These are phyloP conservation scores for Thunnus albacares DNA, from an alignment of 2,797 vertebrate species.

Conservation along the genomic window DNA sequence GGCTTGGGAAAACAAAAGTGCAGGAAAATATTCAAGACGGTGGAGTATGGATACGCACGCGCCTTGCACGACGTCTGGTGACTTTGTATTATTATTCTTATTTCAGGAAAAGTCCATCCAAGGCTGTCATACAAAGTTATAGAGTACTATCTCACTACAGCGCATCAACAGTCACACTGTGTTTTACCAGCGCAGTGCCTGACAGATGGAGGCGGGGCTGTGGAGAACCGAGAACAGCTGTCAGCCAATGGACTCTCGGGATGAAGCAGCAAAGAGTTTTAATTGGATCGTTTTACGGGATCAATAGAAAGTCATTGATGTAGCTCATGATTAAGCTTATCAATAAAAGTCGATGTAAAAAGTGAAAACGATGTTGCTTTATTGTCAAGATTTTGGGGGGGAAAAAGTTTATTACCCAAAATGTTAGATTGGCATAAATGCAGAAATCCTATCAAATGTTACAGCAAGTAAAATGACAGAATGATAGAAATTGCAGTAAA, in stretches of 20 bases:
- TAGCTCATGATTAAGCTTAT: constrained; percentile 5
- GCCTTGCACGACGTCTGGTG: constrained; percentile 14
- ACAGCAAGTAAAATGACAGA: neutral
- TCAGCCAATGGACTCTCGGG: constrained; percentile 73
- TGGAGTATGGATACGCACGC: constrained; percentile 18
- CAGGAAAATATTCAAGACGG: constrained; percentile 39
- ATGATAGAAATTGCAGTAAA: neutral
- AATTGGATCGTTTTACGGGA: constrained; percentile 64
- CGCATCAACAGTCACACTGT: constrained; percentile 62
- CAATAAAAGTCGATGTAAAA: constrained; percentile 25
- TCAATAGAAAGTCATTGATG: constrained; percentile 51
- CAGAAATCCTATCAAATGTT: neutral
- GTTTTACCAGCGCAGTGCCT: constrained; percentile 62
- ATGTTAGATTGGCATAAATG: neutral
- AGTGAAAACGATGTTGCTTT: neutral
- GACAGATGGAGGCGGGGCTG: constrained; percentile 77
- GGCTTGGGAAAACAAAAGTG: constrained; percentile 52
- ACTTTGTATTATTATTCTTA: neutral
- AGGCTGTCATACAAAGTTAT: constrained; percentile 60
- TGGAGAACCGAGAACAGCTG: constrained; percentile 39
- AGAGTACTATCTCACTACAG: constrained; percentile 50
- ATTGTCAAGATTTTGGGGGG: accelerated
- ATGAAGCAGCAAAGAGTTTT: constrained; percentile 49
- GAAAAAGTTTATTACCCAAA: neutral
- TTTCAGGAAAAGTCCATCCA: constrained; percentile 35